A percentile compares a stretch with the other conserved stretches of the same genome.
phyloP scores from a whole-genome alignment of 2,888 invertebrate genomes.

The Ochropleura leucogaster region DNA sequence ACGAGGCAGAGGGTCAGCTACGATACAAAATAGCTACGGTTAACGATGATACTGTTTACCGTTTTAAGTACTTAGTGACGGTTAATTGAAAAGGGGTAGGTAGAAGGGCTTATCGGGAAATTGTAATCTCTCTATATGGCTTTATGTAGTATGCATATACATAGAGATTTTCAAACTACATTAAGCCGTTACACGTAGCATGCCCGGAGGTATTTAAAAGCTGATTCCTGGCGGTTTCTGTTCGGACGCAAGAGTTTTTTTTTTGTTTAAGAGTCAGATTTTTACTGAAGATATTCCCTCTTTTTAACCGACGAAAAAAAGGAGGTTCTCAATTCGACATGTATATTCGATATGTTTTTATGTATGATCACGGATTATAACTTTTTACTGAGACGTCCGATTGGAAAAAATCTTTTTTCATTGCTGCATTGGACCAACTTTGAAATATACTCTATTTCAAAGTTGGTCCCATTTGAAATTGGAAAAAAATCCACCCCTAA shows the following conservation, averaged over 20 bases:
- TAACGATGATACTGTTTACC: constrained; percentile 29
- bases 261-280: not conserved
- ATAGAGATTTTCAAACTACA: not conserved
- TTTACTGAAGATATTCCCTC: not conserved
- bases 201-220: not conserved
- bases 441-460: too few species aligned
- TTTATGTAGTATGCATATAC: constrained; percentile 1
- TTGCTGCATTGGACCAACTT: too few species aligned
- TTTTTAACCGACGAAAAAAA: too few species aligned
- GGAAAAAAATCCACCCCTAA: too few species aligned
- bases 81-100: constrained; percentile 47
- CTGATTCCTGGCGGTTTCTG: not conserved
- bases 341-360: too few species aligned
- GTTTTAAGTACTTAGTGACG: constrained; percentile 29
- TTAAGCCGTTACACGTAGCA: not conserved
- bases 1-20: not conserved
- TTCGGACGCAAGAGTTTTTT: not conserved
- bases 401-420: too few species aligned
- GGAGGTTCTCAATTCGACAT: too few species aligned
- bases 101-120: constrained; percentile 25
- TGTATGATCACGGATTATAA: too few species aligned
- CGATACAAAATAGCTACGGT: constrained; percentile 9
- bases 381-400: too few species aligned
- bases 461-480: too few species aligned
- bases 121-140: constrained; percentile 16